Evolutionary conservation across 2,113 vertebrate genomes (phyloP).

Genomic region (Sterna hirundo): DNA sequence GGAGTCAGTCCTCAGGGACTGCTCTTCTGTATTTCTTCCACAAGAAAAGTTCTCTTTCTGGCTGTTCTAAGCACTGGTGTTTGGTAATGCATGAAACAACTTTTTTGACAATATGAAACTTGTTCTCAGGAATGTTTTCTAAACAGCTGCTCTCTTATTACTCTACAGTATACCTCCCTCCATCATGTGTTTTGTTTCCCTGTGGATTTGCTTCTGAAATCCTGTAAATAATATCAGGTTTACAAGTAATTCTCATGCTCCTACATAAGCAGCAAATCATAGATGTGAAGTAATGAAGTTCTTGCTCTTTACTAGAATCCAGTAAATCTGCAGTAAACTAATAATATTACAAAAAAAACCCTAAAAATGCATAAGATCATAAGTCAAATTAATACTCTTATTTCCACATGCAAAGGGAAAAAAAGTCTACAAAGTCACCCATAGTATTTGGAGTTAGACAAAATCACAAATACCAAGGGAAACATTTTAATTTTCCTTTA

Average conservation of each 20-base stretch:
- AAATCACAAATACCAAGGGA: conserved; percentile 49
- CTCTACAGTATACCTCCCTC: background rate
- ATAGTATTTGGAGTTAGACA: conserved; percentile 33
- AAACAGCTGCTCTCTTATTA: background rate
- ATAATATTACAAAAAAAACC: background rate
- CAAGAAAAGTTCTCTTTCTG: background rate
- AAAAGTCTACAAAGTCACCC: conserved; percentile 49
- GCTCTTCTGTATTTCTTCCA: background rate
- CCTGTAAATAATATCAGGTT: background rate
- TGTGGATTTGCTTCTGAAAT: background rate
- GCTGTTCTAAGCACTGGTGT: background rate
- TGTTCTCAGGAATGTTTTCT: background rate
- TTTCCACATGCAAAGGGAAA: conserved; percentile 11
- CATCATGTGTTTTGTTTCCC: background rate
- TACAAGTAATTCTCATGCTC: background rate
- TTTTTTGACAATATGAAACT: background rate
- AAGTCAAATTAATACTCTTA: conserved; percentile 44
- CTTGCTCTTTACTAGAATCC: conserved; percentile 7
- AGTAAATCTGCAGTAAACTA: background rate
- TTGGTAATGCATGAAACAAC: background rate
- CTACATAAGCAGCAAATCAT: background rate
- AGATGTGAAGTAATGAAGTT: background rate
- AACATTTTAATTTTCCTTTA: conserved; percentile 55
- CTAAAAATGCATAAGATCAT: background rate
- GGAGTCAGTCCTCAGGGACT: background rate